Evolutionary conservation across 2,113 vertebrate species (phyloP).

Genomic region (Rhabdomys dilectus): DNA sequence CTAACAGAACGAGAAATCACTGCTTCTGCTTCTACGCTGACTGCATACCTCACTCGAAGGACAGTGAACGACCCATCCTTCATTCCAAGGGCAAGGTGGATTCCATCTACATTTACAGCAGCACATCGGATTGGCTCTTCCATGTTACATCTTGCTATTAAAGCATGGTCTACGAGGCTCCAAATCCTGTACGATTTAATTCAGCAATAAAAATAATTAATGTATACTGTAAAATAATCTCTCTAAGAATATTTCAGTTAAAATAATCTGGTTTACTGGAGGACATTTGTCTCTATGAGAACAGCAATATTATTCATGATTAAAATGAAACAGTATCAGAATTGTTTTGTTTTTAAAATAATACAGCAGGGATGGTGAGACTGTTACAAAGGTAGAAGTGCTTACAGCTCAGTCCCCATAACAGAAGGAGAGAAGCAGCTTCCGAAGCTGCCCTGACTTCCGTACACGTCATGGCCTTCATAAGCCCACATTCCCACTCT

Average conservation of each 20-base stretch:
- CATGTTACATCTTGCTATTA: constrained; percentile 99
- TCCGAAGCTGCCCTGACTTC: neutral
- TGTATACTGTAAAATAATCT: neutral
- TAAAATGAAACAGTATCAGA: neutral
- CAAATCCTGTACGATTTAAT: constrained; percentile 91
- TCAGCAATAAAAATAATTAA: constrained; percentile 35
- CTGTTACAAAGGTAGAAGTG: neutral
- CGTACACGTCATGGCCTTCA: neutral
- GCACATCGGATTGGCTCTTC: constrained; percentile 98
- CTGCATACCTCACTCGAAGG: constrained; percentile 94
- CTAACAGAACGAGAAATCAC: neutral
- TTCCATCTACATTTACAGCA: constrained; percentile 96
- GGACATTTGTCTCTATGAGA: constrained; percentile 43
- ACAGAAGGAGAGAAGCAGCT: too few relatives aligned
- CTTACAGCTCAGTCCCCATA: neutral
- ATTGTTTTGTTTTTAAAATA: constrained; percentile 2
- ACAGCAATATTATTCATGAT: neutral
- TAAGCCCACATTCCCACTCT: neutral
- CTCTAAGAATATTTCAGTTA: constrained; percentile 15
- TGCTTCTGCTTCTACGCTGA: neutral
- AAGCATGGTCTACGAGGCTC: constrained; percentile 98
- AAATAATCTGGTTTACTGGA: constrained; percentile 24
- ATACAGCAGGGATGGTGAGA: neutral
- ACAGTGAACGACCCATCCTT: constrained; percentile 99
- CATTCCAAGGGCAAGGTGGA: constrained; percentile 98